Evolutionary conservation across 2,113 vertebrate species (phyloP).

Genomic region (Physeter macrocephalus): DNA sequence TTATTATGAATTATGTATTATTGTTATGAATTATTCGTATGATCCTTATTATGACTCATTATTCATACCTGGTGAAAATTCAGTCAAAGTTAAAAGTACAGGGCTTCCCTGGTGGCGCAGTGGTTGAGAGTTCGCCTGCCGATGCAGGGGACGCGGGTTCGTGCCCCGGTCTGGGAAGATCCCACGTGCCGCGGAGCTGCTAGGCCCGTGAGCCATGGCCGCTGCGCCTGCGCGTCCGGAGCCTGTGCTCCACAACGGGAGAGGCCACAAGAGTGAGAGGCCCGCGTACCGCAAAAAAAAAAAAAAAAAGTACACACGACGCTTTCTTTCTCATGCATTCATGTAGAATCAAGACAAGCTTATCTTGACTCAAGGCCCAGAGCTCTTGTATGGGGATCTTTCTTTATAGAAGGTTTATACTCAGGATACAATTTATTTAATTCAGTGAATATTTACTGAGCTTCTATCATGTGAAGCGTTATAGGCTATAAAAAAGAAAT

Average conservation of each 20-base stretch:
- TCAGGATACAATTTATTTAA: constrained; percentile 15
- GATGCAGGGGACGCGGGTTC: too few relatives aligned
- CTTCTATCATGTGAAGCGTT: neutral
- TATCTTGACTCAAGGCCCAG: neutral
- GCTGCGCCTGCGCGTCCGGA: too few relatives aligned
- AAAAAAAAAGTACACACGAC: neutral
- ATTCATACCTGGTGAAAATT: constrained; percentile 22
- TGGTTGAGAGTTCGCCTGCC: too few relatives aligned
- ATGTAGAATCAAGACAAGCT: neutral
- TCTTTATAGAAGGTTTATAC: neutral
- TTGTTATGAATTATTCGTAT: constrained; percentile 42
- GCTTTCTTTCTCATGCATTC: neutral
- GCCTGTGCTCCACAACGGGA: too few relatives aligned
- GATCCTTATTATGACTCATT: constrained; percentile 8
- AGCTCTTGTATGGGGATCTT: neutral
- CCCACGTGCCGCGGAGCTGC: too few relatives aligned
- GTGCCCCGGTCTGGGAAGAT: too few relatives aligned
- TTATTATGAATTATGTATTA: constrained; percentile 4
- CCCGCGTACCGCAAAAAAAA: too few relatives aligned
- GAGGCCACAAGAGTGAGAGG: too few relatives aligned
- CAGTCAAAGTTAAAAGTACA: neutral
- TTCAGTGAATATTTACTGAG: neutral
- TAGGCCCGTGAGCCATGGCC: too few relatives aligned
- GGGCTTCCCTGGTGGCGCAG: too few relatives aligned
- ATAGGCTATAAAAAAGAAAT: neutral